Percentiles rank a stretch among this genome's conserved stretches.
phyloP scores from a whole-genome alignment of 2,113 vertebrate genomes.

The Chaetura pelagica region DNA sequence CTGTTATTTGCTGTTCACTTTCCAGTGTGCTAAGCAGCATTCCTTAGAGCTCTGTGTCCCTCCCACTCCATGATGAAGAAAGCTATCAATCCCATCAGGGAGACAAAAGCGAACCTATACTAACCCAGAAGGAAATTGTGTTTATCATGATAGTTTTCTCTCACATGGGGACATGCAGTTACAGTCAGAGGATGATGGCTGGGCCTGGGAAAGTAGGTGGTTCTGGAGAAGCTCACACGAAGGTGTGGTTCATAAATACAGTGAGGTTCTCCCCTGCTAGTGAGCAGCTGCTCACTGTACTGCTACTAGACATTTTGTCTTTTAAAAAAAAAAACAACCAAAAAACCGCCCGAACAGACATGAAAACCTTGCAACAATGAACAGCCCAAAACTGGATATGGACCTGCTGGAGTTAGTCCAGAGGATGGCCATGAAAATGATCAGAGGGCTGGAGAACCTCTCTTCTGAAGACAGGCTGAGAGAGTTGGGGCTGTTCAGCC shows the following conservation, averaged over 20 bases:
- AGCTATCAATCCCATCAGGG: not conserved
- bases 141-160: not conserved
- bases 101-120: not conserved
- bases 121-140: not conserved
- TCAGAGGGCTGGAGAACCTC: too few species aligned
- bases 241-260: not conserved
- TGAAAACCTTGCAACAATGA: not conserved
- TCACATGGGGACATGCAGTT: fast-evolving
- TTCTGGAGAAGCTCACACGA: not conserved
- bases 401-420: too few species aligned
- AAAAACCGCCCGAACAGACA: not conserved
- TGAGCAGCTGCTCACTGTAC: not conserved
- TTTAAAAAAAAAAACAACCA: not conserved
- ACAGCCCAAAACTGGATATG: too few species aligned
- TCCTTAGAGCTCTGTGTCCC: not conserved
- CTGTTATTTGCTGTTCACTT: not conserved
- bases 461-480: too few species aligned
- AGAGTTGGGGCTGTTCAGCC: too few species aligned
- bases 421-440: too few species aligned
- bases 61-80: not conserved
- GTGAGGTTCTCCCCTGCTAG: not conserved
- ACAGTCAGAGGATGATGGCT: not conserved
- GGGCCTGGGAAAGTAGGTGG: not conserved
- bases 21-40: not conserved
- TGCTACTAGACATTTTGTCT: not conserved